phyloP scores from a whole-genome alignment of 2,113 vertebrate species.

The Rhinolophus sinicus region DNA sequence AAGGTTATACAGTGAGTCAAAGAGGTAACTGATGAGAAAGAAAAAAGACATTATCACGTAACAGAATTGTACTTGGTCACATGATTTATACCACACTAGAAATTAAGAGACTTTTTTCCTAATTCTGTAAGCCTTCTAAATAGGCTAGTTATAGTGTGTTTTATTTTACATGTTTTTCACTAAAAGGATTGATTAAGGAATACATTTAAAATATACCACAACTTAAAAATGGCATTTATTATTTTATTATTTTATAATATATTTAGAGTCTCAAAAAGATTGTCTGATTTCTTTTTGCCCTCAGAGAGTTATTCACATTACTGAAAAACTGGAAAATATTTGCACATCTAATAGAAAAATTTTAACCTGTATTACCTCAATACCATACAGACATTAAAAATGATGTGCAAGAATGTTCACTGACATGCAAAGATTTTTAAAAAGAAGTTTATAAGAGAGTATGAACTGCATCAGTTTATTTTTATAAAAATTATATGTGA shows the following conservation, averaged over 20 bases:
- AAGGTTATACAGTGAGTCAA: background rate
- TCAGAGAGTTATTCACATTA: background rate
- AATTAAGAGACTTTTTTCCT: background rate
- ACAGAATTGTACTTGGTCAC: background rate
- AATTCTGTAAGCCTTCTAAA: background rate
- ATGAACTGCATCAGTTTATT: background rate
- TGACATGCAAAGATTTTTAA: background rate
- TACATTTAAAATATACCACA: background rate
- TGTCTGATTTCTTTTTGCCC: background rate
- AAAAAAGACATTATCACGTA: background rate
- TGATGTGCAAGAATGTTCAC: background rate
- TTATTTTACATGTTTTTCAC: background rate
- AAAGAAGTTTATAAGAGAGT: background rate
- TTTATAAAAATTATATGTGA: constrained; percentile 4
- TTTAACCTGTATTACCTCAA: background rate
- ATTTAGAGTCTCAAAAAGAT: background rate
- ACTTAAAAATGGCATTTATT: background rate
- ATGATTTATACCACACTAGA: background rate
- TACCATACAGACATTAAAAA: background rate
- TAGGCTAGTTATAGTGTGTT: background rate
- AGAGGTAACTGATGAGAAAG: background rate
- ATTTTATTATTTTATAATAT: background rate
- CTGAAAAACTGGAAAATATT: background rate
- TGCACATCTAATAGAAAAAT: background rate
- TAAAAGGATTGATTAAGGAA: background rate